Conservation (phyloP, 2,113 vertebrate genomes). For the Rhizomys pruinosus region DNA sequence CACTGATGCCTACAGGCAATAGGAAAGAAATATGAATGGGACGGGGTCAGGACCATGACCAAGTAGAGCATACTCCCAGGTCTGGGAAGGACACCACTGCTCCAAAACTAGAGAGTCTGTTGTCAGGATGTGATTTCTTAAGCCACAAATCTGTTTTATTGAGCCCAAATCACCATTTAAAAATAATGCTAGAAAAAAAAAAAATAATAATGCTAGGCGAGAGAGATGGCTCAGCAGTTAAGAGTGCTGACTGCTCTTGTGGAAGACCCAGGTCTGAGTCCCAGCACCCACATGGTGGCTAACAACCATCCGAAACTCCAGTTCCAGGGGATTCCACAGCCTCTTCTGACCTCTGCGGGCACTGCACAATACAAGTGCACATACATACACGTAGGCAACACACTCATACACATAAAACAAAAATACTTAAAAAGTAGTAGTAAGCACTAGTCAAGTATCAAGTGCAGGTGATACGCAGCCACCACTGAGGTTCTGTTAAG, state of each 20-base stretch:
- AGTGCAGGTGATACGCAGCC: background rate
- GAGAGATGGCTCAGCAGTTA: too few relatives aligned
- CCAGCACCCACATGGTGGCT: too few relatives aligned
- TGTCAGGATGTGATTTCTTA: background rate
- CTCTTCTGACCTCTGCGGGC: too few relatives aligned
- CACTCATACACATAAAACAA: too few relatives aligned
- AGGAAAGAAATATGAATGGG: background rate
- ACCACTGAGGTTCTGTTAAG: background rate
- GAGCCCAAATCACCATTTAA: background rate
- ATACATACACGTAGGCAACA: too few relatives aligned
- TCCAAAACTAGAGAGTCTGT: background rate
- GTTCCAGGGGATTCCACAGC: too few relatives aligned
- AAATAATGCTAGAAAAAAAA: too few relatives aligned
- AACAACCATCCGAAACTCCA: too few relatives aligned
- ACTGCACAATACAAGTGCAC: too few relatives aligned
- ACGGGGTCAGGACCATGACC: accelerated
- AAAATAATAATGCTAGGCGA: too few relatives aligned
- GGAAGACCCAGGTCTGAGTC: too few relatives aligned
- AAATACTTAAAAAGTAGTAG: background rate
- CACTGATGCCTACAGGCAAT: background rate
- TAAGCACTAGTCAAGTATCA: background rate
- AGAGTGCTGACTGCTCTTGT: too few relatives aligned
- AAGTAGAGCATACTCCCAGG: background rate
- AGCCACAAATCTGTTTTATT: background rate
- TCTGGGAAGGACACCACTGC: background rate